Evolutionary conservation across 2,797 vertebrate species (phyloP).

Genomic region (Peromyscus eremicus): DNA sequence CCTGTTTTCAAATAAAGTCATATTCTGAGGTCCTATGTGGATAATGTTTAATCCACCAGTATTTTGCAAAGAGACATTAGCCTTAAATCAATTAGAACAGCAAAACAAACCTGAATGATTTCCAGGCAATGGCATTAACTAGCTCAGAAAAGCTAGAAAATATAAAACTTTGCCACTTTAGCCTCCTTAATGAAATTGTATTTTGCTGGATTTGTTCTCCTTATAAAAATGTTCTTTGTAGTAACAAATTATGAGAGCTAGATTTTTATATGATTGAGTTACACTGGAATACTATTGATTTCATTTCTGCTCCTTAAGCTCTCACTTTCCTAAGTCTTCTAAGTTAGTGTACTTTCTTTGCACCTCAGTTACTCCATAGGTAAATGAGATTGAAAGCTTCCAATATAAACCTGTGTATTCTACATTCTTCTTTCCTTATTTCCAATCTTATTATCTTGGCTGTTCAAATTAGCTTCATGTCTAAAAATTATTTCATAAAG

Average conservation of each 20-base stretch:
- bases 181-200: neutral
- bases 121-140: neutral
- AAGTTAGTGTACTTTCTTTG: neutral
- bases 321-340: neutral
- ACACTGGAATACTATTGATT: neutral
- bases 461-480: neutral
- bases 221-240: neutral
- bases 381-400: constrained; percentile 34
- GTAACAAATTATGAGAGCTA: neutral
- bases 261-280: neutral
- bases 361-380: neutral
- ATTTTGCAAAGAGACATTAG: neutral
- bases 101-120: constrained; percentile 10
- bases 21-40: neutral
- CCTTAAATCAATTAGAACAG: constrained; percentile 36
- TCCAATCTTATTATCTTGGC: neutral
- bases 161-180: neutral
- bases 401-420: neutral
- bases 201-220: neutral
- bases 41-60: neutral
- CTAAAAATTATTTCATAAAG: constrained; percentile 51
- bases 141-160: neutral
- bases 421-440: constrained; percentile 10
- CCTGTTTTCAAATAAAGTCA: neutral
- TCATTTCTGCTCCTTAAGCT: neutral